Base-by-base conservation (phyloP, 2,113 vertebrate genomes). In the Toxostoma redivivum region DNA sequence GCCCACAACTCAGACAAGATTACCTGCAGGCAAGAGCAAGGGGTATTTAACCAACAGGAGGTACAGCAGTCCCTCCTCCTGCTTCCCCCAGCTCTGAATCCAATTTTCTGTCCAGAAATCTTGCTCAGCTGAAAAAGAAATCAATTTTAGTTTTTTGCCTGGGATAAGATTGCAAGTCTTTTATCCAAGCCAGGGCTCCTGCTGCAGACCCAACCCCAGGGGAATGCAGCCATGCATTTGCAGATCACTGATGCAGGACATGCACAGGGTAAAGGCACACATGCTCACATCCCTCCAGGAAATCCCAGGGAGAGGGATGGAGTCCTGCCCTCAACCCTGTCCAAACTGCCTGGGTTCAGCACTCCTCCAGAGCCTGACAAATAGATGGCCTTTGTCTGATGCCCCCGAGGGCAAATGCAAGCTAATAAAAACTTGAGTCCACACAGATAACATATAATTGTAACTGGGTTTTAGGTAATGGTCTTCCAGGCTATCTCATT, bases 381-480 rank as follows among this genome's bases (percentile, higher is more conserved):
- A 94, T 91, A 56, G 62, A 86, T 90, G 79, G 81, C 78, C 71
- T 93, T 93, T 94, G 62, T 90, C 87, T 91, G 78, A 89, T 95
- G 89, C 57, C 91, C 94, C 44, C 3, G 38, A 89, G 93, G 90
- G 85, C 74, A 95, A 95, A 91, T 14, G 44, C 62, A 87, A 80
- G 78, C 74, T 93, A 80, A 96, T 95, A 94, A 95, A 96, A 94
- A 77, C 92, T 61, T 33, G 66, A 92, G 78, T 89, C 94, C 78
- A 74, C 42, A 60, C 54, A 95, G 92, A 95, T 92, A 93, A 81
- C 35, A 0, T 54, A 53, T 81, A 92, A 91, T 92, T 94, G 87
- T 91, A 94, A 91, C 86, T 94, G 61, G n/a, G 30, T 90, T 96
- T 82, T 73, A 87, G 89, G 78, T 92, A 94, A 92, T 93, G 89